phyloP scores from a whole-genome alignment of 2,888 invertebrate genomes.

The Acheta domesticus region DNA sequence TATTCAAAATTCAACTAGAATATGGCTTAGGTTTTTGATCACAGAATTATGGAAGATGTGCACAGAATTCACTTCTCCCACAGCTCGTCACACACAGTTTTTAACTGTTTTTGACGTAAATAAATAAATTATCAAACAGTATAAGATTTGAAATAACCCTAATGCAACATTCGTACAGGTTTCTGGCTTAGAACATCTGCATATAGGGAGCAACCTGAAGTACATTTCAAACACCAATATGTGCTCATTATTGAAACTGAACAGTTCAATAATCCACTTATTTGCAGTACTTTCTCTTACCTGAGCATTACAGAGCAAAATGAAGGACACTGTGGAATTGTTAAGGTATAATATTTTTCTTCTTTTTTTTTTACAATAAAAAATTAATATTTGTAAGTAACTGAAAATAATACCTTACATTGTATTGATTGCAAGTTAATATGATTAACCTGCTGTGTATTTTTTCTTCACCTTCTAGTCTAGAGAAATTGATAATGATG shows the following conservation, averaged over 20 bases:
- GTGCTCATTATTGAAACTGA: slow-evolving; percentile 62
- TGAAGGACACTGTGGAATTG: slow-evolving; percentile 52
- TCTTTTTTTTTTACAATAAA: background rate
- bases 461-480: slow-evolving; percentile 53
- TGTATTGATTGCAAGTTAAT: too few relatives aligned
- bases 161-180: slow-evolving; percentile 51
- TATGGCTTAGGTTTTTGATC: too few relatives aligned
- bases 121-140: too few relatives aligned
- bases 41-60: too few relatives aligned
- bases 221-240: slow-evolving; percentile 70
- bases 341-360: slow-evolving; percentile 52
- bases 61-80: too few relatives aligned
- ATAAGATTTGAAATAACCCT: background rate
- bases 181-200: slow-evolving; percentile 68
- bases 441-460: background rate
- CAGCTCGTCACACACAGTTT: too few relatives aligned
- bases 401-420: background rate
- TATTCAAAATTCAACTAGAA: too few relatives aligned
- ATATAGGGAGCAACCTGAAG: slow-evolving; percentile 70
- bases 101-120: too few relatives aligned
- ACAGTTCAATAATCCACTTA: slow-evolving; percentile 55
- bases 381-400: background rate
- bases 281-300: slow-evolving; percentile 64
- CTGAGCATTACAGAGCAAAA: slow-evolving; percentile 54
- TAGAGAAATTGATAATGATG: slow-evolving; percentile 62